Percentiles rank a stretch among this genome's conserved stretches.
These are phyloP conservation scores for Drusus annulatus DNA, from an alignment of 1,140 invertebrate species.

Conservation along the genomic window DNA sequence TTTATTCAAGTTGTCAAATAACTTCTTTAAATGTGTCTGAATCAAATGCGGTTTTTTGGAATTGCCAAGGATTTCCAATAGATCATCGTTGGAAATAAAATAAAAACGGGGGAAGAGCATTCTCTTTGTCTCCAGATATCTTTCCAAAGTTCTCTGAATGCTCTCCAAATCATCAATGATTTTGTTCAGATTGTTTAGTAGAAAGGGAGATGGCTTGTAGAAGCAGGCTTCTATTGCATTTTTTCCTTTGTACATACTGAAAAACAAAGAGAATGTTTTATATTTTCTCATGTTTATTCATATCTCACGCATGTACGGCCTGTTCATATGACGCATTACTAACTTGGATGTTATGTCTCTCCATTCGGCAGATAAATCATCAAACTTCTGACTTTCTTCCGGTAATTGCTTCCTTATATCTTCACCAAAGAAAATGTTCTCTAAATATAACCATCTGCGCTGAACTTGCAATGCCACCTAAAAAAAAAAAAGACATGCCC, in stretches of 20 bases:
- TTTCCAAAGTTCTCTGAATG: slow-evolving; percentile 82
- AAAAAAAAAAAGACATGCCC: background rate
- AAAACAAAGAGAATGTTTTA: slow-evolving; percentile 43
- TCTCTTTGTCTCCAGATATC: slow-evolving; percentile 88
- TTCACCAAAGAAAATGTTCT: slow-evolving; percentile 89
- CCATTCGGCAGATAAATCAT: slow-evolving; percentile 80
- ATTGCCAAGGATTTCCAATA: slow-evolving; percentile 88
- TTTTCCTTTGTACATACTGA: slow-evolving; percentile 70
- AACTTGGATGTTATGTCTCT: slow-evolving; percentile 78
- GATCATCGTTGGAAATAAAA: slow-evolving; percentile 92
- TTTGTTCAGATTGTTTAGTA: slow-evolving; percentile 76
- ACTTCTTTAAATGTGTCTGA: slow-evolving; percentile 87
- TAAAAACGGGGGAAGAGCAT: slow-evolving; percentile 87
- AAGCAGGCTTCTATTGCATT: slow-evolving; percentile 74
- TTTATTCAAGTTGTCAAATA: slow-evolving; percentile 87
- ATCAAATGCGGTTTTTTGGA: slow-evolving; percentile 86
- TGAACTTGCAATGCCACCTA: slow-evolving; percentile 81
- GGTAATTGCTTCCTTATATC: slow-evolving; percentile 89
- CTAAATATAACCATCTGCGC: slow-evolving; percentile 85
- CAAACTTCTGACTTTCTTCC: slow-evolving; percentile 83
- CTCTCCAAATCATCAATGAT: slow-evolving; percentile 78
- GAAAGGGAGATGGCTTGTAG: slow-evolving; percentile 71
- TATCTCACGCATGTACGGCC: too few relatives aligned
- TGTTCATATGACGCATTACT: too few relatives aligned
- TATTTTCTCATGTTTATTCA: too few relatives aligned